Evolutionary conservation across 2,113 vertebrate species (phyloP).

Genomic region (Malaclemys terrapin): DNA sequence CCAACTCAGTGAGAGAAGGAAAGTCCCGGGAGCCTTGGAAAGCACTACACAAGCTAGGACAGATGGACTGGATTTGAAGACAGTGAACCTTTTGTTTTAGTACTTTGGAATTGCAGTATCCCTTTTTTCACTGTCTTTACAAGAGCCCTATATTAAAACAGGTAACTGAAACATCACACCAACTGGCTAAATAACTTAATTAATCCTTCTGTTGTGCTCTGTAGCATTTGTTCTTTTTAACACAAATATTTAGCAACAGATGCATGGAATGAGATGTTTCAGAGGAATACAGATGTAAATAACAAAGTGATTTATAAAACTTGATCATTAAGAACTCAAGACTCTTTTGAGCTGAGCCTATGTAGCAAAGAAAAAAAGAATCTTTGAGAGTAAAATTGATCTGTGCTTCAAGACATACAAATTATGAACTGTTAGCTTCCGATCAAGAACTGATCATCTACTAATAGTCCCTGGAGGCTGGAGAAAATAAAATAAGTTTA

Average conservation of each 20-base stretch:
- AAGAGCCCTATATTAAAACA: neutral
- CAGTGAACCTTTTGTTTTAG: fast-evolving
- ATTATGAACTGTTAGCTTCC: conserved; percentile 15
- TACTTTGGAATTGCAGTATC: neutral
- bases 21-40: neutral
- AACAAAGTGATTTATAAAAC: neutral
- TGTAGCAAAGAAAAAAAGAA: neutral
- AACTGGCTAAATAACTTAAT: neutral
- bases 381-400: neutral
- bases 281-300: neutral
- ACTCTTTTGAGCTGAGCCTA: neutral
- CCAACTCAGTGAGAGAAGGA: neutral
- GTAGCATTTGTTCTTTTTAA: neutral
- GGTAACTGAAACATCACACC: neutral
- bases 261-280: neutral
- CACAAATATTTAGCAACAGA: conserved; percentile 24
- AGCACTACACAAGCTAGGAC: fast-evolving
- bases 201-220: neutral
- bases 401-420: neutral
- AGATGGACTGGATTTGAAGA: neutral
- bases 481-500: neutral
- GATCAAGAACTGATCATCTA: neutral
- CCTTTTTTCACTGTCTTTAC: fast-evolving
- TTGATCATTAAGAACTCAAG: conserved; percentile 7
- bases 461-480: conserved; percentile 29